Evolutionary conservation across 2,113 vertebrate genomes (phyloP).

Genomic region (Megaptera novaeangliae): DNA sequence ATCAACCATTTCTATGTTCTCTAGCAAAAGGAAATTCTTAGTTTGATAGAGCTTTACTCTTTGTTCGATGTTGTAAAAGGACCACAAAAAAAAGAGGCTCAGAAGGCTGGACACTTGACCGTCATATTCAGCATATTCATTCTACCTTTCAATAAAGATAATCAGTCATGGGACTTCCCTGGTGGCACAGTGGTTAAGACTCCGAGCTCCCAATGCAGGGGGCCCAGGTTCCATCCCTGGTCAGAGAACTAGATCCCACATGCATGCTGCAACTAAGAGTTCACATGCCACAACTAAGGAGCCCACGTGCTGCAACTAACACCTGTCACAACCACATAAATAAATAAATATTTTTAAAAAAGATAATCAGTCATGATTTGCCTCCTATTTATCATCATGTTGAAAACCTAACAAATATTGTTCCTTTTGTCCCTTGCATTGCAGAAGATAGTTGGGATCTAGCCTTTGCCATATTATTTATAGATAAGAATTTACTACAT

Average conservation of each 20-base stretch:
- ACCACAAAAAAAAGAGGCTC: not conserved
- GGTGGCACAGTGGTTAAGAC: no score
- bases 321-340: no score
- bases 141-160: conserved; percentile 10
- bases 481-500: conserved; percentile 18
- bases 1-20: not conserved
- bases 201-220: no score
- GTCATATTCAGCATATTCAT: not conserved
- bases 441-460: conserved; percentile 59
- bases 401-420: not conserved
- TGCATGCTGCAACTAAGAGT: no score
- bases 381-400: not conserved
- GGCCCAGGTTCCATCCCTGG: no score
- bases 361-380: not conserved
- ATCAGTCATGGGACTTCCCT: not conserved
- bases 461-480: conserved; percentile 46
- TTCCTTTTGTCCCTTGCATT: conserved; percentile 38
- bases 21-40: conserved; percentile 13
- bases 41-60: not conserved
- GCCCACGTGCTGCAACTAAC: no score
- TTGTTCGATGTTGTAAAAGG: not conserved
- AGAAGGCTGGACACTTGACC: not conserved
- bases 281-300: no score
- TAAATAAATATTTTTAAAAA: not conserved
- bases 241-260: no score